A percentile compares a stretch with the other conserved stretches of the same genome.
Conservation (phyloP, 2,797 vertebrate species). For the Sus cebifrons region DNA sequence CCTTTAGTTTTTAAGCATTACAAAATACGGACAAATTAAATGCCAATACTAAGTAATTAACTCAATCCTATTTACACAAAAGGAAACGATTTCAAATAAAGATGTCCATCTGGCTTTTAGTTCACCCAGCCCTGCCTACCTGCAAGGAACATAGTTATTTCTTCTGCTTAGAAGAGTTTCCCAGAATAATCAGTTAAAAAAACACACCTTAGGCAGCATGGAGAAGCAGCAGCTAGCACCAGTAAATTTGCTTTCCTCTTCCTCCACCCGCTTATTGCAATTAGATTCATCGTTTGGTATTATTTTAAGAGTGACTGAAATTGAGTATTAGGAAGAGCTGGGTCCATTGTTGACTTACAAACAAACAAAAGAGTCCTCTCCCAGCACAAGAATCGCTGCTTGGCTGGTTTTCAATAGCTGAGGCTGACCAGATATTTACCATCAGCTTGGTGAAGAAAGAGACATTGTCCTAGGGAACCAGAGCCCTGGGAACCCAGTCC, state of each 20-base stretch:
- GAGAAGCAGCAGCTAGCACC: not conserved
- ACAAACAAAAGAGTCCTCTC: constrained; percentile 86
- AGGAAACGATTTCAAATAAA: constrained; percentile 41
- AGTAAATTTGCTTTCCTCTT: not conserved
- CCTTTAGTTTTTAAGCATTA: constrained; percentile 20
- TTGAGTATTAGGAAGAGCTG: constrained; percentile 84
- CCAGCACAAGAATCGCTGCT: constrained; percentile 68
- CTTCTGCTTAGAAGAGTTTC: not conserved
- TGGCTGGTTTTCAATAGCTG: constrained; percentile 86
- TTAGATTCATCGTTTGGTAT: constrained; percentile 76
- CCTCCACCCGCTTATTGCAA: not conserved
- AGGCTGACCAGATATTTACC: constrained; percentile 84
- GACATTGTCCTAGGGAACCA: constrained; percentile 72
- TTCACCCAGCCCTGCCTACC: not conserved
- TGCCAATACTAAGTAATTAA: not conserved
- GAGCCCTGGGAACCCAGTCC: constrained; percentile 48
- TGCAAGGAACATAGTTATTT: not conserved
- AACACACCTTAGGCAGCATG: not conserved
- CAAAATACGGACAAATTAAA: constrained; percentile 40
- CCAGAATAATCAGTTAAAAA: not conserved
- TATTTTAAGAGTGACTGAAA: constrained; percentile 83
- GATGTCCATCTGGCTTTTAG: not conserved
- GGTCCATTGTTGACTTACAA: constrained; percentile 83
- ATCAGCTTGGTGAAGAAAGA: constrained; percentile 86
- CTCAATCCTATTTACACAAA: not conserved